Evolutionary conservation across 2,113 vertebrate species (phyloP), one percentile per base, ranked within the genome.

Genomic region (Eretmochelys imbricata): DNA sequence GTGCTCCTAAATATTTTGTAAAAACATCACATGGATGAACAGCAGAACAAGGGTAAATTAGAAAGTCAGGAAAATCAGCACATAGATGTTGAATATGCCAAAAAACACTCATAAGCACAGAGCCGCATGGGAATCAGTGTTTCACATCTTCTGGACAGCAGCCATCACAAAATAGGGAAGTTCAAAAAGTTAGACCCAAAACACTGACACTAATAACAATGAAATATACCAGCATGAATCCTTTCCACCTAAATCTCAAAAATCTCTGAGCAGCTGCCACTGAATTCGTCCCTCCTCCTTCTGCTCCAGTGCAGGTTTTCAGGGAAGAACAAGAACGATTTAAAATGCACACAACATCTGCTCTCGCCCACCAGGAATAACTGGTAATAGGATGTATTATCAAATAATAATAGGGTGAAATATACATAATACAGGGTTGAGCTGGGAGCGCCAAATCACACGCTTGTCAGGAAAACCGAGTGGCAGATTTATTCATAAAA

Each of bases 391-490:
- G 51, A 35, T 90, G 89, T 46, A 76, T 95, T 94, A 88, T 72
- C n/a, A 1, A 88, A 86, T 83, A 94, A 91, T 84, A 83, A 27
- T 72, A 95, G 25, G 19, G 72, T 38, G 91, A 95, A 79, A 90
- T 89, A 93, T 82, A 93, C 89, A 88, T 87, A 94, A 91, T 62
- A 35, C 59, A 85, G 85, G 91, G 89, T 80, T 92, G 93, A 94
- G 62, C 5, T 86, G 82, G 1, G 25, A 93, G 62, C 91, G 91
- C 87, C 93, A 93, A 86, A 31, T 89, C 91, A 89, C 53, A 80
- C 6, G 53, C 93, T 76, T 91, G 80, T 92, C 82, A 92, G 57
- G 50, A 87, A 91, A 94, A 69, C 3, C 1, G 72, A 88, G 78
- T 69, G 24, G 72, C 5, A 4, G 51, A 22, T 90, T 62, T 94